A percentile compares a stretch with the other conserved stretches of the same genome.
These are phyloP conservation scores for Procambarus virginalis DNA, from an alignment of 1,140 invertebrate species.

Conservation along the genomic window DNA sequence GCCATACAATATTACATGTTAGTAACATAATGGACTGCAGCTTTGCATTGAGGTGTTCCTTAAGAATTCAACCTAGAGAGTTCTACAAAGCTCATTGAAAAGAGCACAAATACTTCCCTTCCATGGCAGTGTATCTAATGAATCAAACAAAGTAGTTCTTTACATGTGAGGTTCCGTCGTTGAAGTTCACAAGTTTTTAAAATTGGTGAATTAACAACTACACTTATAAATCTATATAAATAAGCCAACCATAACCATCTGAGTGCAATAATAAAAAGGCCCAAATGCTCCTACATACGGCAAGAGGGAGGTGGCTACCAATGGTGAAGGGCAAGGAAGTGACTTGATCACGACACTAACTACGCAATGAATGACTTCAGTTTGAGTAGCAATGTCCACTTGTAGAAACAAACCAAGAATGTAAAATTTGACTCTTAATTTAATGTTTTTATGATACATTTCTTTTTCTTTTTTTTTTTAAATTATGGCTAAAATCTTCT, in stretches of 20 bases:
- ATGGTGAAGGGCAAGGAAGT: conserved; percentile 24
- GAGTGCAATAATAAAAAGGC: conserved; percentile 64
- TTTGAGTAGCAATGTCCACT: neutral
- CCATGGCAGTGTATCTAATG: conserved; percentile 57
- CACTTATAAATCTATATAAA: conserved; percentile 59
- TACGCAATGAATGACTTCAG: conserved; percentile 9
- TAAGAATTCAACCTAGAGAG: conserved; percentile 19
- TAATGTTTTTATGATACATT: neutral
- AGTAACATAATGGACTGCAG: neutral
- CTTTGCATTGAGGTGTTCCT: neutral
- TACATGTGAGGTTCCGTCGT: conserved; percentile 63
- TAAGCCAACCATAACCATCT: conserved; percentile 63
- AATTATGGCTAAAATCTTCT: neutral
- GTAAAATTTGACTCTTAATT: neutral
- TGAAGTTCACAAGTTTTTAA: conserved; percentile 57
- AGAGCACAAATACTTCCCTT: conserved; percentile 42
- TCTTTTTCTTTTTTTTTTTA: neutral
- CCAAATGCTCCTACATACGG: conserved; percentile 44
- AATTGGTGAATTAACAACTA: conserved; percentile 57
- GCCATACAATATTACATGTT: neutral
- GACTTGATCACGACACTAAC: conserved; percentile 29
- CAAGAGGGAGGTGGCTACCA: conserved; percentile 43
- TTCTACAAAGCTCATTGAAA: conserved; percentile 39
- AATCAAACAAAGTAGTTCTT: conserved; percentile 49
- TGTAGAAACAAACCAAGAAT: neutral